These are phyloP conservation scores for Actenoides hombroni DNA, from an alignment of 2,113 vertebrate genomes.

Conservation along the genomic window DNA sequence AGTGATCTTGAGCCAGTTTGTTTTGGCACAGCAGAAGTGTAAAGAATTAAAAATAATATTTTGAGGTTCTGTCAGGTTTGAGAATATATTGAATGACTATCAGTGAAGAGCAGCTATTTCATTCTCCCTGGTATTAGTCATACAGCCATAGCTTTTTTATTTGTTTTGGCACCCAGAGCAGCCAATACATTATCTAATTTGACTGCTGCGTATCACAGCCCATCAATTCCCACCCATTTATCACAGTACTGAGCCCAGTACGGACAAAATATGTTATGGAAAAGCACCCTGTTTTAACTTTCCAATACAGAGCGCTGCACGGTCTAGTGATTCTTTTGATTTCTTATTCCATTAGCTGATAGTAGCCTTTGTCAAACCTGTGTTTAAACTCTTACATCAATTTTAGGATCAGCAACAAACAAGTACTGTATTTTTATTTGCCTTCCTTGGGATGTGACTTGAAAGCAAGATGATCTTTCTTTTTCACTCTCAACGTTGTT, in stretches of 20 bases:
- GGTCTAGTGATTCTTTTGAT: neutral
- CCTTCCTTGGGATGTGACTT: neutral
- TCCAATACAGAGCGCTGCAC: neutral
- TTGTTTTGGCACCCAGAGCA: neutral
- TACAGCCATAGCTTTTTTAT: neutral
- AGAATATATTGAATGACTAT: neutral
- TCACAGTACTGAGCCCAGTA: neutral
- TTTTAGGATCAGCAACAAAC: neutral
- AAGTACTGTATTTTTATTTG: neutral
- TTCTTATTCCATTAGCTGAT: neutral
- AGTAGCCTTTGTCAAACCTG: neutral
- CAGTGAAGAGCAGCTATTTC: neutral
- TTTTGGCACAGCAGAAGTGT: neutral
- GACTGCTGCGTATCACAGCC: neutral
- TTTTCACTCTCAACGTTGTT: neutral
- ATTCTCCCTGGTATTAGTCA: neutral
- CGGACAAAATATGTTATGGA: neutral
- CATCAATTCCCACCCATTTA: neutral
- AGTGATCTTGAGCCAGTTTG: neutral
- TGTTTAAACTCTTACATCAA: rapidly evolving
- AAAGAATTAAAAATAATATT: neutral
- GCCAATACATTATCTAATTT: neutral
- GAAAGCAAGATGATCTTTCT: neutral
- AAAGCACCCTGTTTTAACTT: neutral
- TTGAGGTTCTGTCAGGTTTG: neutral